Evolutionary conservation across 2,888 invertebrate genomes (phyloP).

Genomic region (Mimas tiliae): DNA sequence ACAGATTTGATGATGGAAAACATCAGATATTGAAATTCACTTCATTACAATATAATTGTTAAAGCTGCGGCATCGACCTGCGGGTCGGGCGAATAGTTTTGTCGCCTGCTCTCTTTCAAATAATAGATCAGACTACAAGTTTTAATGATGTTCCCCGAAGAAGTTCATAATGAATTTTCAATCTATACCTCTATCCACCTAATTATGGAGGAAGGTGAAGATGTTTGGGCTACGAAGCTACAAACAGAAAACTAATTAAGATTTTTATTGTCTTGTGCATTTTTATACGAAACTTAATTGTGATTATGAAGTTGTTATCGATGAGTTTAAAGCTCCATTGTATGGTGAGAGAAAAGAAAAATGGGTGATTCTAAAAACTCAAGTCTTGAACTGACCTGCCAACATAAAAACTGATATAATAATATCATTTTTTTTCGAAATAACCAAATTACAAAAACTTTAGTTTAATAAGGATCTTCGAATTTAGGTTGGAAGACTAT

Average conservation of each 20-base stretch:
- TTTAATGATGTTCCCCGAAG: constrained; percentile 19
- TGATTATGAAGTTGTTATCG: too few relatives aligned
- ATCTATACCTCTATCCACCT: neutral
- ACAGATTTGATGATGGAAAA: neutral
- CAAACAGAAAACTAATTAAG: neutral
- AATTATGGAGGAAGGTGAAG: constrained; percentile 13
- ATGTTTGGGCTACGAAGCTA: neutral
- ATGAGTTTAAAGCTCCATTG: too few relatives aligned
- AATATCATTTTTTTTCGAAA: too few relatives aligned
- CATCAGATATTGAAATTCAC: constrained; percentile 1
- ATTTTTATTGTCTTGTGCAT: neutral
- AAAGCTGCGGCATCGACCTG: too few relatives aligned
- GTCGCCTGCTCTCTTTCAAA: constrained; percentile 18
- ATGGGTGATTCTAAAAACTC: too few relatives aligned
- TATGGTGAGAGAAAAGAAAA: too few relatives aligned
- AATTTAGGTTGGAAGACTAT: too few relatives aligned
- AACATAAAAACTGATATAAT: too few relatives aligned
- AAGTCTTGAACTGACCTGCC: too few relatives aligned
- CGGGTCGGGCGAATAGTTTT: constrained; percentile 5
- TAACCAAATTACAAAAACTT: too few relatives aligned
- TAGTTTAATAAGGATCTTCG: too few relatives aligned
- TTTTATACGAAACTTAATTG: too few relatives aligned
- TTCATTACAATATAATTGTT: constrained; percentile 4
- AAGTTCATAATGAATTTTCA: constrained; percentile 20
- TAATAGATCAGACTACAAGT: constrained; percentile 19